phyloP scores from a whole-genome alignment of 2,888 invertebrate genomes.

The Pammene aurita region DNA sequence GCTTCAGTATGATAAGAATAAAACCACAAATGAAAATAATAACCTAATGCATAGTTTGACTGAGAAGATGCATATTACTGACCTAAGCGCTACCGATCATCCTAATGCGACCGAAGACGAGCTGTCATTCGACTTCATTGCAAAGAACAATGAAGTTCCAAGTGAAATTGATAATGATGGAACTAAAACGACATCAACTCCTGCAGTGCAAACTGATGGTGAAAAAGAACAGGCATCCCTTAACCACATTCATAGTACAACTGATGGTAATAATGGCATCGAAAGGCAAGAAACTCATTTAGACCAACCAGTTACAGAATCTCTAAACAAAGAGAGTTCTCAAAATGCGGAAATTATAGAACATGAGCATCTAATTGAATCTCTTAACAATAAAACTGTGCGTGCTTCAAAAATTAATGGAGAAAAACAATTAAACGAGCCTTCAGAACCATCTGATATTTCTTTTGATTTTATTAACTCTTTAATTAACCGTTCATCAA shows the following conservation, averaged over 20 bases:
- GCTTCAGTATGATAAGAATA: constrained; percentile 54
- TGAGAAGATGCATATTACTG: constrained; percentile 51
- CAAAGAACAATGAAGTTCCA: constrained; percentile 46
- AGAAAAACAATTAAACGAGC: constrained; percentile 51
- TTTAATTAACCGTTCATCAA: constrained; percentile 69
- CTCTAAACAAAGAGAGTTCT: constrained; percentile 42
- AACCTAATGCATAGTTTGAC: constrained; percentile 41
- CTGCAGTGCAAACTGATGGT: not conserved
- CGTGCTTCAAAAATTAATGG: constrained; percentile 31
- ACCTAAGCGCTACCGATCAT: constrained; percentile 37
- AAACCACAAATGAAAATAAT: constrained; percentile 1
- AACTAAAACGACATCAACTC: constrained; percentile 31
- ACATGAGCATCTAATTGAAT: constrained; percentile 56
- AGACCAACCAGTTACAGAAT: not conserved
- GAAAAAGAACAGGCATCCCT: not conserved
- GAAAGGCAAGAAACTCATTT: not conserved
- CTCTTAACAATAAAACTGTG: constrained; percentile 50
- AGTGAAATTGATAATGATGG: constrained; percentile 42
- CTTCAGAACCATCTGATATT: constrained; percentile 60
- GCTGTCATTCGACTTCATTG: constrained; percentile 50
- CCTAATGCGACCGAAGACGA: constrained; percentile 46
- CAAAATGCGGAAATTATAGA: constrained; percentile 51
- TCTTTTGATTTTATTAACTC: constrained; percentile 70
- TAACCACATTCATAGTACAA: not conserved
- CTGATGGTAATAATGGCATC: not conserved